Evolutionary conservation across 1,140 invertebrate genomes (phyloP), one percentile per base, ranked within the genome.

Genomic region (Babylonia areolata): DNA sequence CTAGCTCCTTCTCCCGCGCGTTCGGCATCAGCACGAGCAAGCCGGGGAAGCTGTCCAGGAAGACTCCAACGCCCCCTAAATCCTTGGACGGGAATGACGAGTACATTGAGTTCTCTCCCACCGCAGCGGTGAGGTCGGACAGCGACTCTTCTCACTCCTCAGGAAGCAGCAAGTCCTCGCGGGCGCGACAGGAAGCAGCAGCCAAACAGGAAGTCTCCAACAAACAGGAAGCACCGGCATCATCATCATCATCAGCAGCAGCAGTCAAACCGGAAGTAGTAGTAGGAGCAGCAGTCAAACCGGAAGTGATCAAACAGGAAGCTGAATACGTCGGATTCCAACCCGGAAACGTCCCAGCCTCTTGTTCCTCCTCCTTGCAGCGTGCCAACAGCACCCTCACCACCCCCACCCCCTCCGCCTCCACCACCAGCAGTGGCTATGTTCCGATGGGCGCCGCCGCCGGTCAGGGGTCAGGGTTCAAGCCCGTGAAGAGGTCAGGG

Each of bases 61-160:
- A 88, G 33, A 69, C 78, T 31, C 39, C 81, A 51, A 54, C 80
- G 15, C 28, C 85, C 11, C 81, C 79, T 1, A 78, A 37, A 31
- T 79, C 79, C n/a, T 20, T 51, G 5, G 89, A 88, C 23, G 37
- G 51, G 2, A 80, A 80, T 80, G 86, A 86, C 85, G 88, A 88
- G 84, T 88, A 88, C 64, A 88, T 89, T 37, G 87, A 87, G 77
- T 87, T 89, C 33, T 81, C 77, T 51, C 85, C 85, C 75, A 51
- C 54, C 31, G 37, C 64, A 2, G 35, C 42, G 1, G 46, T 42
- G 17, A 85, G 82, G 31, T 71, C 69, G 1, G 71, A 81, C 71
- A 58, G 79, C 35, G 58, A 79, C 46, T 71, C 84, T 12, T 71
- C 81, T 11, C 73, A 82, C 35, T 51, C 46, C 15, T 79, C 81